phyloP scores from a whole-genome alignment of 2,797 vertebrate genomes.

The Muraenolepis orangiensis region DNA sequence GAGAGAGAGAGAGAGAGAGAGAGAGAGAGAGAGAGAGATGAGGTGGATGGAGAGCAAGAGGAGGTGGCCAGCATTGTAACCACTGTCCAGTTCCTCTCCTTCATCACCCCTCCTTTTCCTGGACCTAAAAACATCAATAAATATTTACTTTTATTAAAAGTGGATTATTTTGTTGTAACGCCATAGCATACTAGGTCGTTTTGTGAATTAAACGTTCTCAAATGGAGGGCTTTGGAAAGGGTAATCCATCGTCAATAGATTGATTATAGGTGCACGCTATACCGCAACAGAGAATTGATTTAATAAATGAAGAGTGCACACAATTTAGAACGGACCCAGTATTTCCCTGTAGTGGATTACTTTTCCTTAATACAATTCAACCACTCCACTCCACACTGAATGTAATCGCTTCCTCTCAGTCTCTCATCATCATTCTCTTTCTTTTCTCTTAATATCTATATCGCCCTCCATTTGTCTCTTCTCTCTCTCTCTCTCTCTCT shows the following conservation, averaged over 20 bases:
- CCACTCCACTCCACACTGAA: background rate
- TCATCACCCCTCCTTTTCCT: too few species aligned
- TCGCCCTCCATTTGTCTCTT: background rate
- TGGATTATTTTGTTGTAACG: too few species aligned
- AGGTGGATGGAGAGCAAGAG: constrained; percentile 1
- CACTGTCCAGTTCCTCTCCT: too few species aligned
- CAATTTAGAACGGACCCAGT: background rate
- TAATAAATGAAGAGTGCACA: background rate
- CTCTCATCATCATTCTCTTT: background rate
- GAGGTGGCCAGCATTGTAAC: background rate
- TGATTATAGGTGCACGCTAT: too few species aligned
- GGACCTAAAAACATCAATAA: too few species aligned
- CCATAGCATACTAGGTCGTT: too few species aligned
- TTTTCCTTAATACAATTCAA: background rate
- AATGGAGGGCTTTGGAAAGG: too few species aligned
- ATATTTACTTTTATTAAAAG: too few species aligned
- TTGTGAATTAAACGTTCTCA: too few species aligned
- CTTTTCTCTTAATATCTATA: background rate
- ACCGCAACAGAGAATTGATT: too few species aligned
- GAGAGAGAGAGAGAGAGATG: constrained; percentile 15
- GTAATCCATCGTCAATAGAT: too few species aligned
- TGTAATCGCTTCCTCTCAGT: background rate
- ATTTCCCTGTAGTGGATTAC: background rate
- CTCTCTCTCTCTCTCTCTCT: background rate
- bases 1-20: constrained; percentile 5